Evolutionary conservation across 2,113 vertebrate species (phyloP), one percentile per base, ranked within the genome.

Genomic region (Scartelaos histophorus): DNA sequence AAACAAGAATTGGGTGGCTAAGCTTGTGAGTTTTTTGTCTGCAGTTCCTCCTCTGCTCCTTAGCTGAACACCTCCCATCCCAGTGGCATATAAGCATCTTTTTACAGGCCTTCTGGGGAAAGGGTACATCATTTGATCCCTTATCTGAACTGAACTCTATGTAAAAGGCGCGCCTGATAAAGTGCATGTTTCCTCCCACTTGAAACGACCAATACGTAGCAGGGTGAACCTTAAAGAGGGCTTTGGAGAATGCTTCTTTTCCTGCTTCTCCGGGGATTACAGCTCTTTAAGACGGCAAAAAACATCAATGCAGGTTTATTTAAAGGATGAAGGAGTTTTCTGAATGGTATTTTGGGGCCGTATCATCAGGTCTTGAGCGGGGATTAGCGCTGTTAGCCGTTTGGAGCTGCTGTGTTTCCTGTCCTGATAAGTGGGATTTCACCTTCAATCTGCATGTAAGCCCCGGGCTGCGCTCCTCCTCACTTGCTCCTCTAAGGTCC

Each of bases 221-320:
- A 72, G 89, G 79, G 82, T 85, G 88, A 90, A 92, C 92, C 82
- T 92, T 92, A 89, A 90, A 85, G 90, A 89, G 70, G 86, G 88
- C 80, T 92, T 92, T 90, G 80, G 88, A 86, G 82, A 81, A 85
- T 66, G 74, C 81, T 83, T 82, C 85, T 70, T 76, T 79, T 79
- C 69, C 80, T 67, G 47, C 82, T 83, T 82, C 81, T 86, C 72
- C 73, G 79, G 84, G 88, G 88, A 90, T 90, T 89, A 89, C 86
- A 76, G 78, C 87, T 92, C 89, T 92, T 92, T 89, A 90, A 92
- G 87, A 89, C 78, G 85, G 83, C 15, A 16, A 83, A 85, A 84
- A 92, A 92, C 90, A 92, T 93, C 87, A 92, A 88, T 90, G 90
- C 77, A 72, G 85, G 85, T 92, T 92, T 91, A 92, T 90, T 88